Evolutionary conservation across 2,113 vertebrate species (phyloP), one percentile per base, ranked within the genome.

Genomic region (Phyllostomus discolor): DNA sequence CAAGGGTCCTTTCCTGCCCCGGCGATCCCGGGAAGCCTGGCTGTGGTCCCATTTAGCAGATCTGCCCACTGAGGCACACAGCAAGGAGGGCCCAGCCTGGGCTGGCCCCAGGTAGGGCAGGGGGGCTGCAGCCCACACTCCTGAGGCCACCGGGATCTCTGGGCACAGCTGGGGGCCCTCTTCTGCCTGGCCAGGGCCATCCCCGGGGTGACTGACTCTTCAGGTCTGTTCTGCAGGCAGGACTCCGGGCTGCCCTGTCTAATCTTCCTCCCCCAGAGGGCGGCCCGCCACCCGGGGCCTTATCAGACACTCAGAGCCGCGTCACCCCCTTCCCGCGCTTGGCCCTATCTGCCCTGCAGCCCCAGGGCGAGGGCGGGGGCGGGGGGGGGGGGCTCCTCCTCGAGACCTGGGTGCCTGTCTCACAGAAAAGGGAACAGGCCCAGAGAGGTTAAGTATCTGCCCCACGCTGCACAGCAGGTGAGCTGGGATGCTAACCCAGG

Each of bases 241-340:
- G 73, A 64, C 52, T 52, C 88, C 81, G 62, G 38, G 93, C 79
- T 41, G 66, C 64, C 31, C n/a, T 67, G 54, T 80, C 76, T 98
- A 95, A 98, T 97, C 97, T 95, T 22, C 66, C 5, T 1, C 66
- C 83, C 81, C n/a, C 75, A 82, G 80, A 14, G 38, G 1, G 38
- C 48, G 3, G 48, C 75, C 9, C 31, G 28, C 9, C 17, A 2
- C 46, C 9, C 0, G 31, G 31, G 10, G 38, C 66, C 96, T 97
- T 97, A 98, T 98, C 97, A 0, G 10, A 10, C 24, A 62, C 46
- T 87, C 12, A 12, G 85, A 31, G 89, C 14, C 1, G 91, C 89
- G 5, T 35, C 41, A 90, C 50, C 91, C 46, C 31, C 87, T 95
- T 96, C 96, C 96, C 96, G 91, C 90, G 93, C 57, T 85, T n/a